These are phyloP conservation scores for Amaurobius ferox DNA, from an alignment of 2,888 invertebrate species.

Conservation along the genomic window DNA sequence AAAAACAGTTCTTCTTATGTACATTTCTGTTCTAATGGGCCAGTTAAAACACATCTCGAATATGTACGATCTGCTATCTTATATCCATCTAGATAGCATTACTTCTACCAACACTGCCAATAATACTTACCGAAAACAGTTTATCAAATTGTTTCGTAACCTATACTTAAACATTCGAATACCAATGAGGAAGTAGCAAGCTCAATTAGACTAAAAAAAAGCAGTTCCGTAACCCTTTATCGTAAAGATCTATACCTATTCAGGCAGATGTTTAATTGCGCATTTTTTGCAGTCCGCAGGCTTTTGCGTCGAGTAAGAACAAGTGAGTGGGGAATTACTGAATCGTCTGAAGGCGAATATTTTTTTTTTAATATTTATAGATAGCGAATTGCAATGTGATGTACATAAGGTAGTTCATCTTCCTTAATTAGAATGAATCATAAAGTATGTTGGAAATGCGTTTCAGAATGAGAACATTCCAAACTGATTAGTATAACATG, in stretches of 20 bases:
- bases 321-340: conserved; percentile 10
- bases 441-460: not conserved
- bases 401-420: not conserved
- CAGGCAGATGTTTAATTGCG: conserved; percentile 30
- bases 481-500: no score
- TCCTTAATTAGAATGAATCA: conserved; percentile 3
- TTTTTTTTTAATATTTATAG: conserved; percentile 1
- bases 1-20: not conserved
- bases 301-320: not conserved
- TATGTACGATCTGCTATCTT: not conserved
- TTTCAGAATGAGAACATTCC: not conserved
- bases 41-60: not conserved
- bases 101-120: not conserved
- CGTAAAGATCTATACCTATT: not conserved
- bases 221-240: conserved; percentile 26
- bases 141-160: conserved; percentile 22
- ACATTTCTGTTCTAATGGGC: not conserved
- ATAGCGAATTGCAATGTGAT: not conserved
- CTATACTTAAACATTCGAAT: conserved; percentile 22
- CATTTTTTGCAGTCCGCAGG: conserved; percentile 8
- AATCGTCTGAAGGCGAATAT: not conserved
- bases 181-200: conserved; percentile 25
- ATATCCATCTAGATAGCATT: conserved; percentile 5
- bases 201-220: not conserved
- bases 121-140: conserved; percentile 17